Conservation (phyloP, 2,888 invertebrate genomes). For the Escarpia spicata region DNA sequence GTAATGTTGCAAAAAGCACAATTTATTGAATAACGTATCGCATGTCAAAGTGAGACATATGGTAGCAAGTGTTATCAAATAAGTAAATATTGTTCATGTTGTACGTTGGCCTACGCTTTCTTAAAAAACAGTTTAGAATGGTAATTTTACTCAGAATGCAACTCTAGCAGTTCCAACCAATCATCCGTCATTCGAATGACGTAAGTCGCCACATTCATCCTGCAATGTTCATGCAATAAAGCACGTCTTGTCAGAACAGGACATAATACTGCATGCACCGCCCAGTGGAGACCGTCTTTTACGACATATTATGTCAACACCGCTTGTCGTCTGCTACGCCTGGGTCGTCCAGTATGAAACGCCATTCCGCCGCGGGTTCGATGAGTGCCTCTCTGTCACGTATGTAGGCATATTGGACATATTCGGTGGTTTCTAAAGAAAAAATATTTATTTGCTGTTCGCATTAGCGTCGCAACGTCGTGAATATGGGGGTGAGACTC, state of each 20-base stretch:
- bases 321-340: neutral
- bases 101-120: no score
- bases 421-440: no score
- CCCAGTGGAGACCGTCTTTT: neutral
- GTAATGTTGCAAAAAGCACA: no score
- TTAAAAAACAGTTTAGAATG: no score
- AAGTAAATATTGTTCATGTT: no score
- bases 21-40: no score
- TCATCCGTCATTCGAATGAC: neutral
- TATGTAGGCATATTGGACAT: neutral
- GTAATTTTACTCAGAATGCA: no score
- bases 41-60: no score
- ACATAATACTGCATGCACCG: neutral
- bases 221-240: neutral
- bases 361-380: neutral
- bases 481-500: no score
- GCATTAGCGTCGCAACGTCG: no score
- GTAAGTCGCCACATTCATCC: neutral
- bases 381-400: neutral
- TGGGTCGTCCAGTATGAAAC: neutral
- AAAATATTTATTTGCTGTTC: no score
- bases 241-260: neutral
- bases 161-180: neutral
- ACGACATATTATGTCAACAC: neutral
- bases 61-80: no score